A percentile compares a stretch with the other conserved stretches of the same genome.
phyloP scores from a whole-genome alignment of 2,888 invertebrate species.

The Plagodis dolabraria region DNA sequence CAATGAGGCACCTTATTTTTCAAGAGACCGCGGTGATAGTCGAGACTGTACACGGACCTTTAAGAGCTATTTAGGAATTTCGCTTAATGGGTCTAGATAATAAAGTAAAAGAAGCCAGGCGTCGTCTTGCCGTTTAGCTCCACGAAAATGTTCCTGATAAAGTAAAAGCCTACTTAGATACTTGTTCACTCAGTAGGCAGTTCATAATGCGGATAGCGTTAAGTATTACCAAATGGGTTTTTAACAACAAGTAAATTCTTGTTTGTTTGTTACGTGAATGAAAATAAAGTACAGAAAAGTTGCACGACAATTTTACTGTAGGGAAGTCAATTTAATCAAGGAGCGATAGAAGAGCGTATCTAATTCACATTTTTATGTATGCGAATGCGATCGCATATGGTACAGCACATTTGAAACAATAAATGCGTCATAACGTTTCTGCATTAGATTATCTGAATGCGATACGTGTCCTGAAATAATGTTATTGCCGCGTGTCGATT shows the following conservation, averaged over 20 bases:
- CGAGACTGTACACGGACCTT: constrained; percentile 31
- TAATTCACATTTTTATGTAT: constrained; percentile 37
- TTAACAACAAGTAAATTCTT: constrained; percentile 23
- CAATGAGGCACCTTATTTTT: constrained; percentile 70
- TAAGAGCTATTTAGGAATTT: constrained; percentile 37
- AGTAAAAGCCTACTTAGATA: constrained; percentile 35
- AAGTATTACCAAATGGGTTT: constrained; percentile 33
- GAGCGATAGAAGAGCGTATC: constrained; percentile 13
- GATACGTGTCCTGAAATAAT: constrained; percentile 82
- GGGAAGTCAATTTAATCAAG: neutral
- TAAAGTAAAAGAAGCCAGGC: constrained; percentile 36
- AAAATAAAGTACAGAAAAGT: neutral
- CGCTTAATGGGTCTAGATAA: constrained; percentile 38
- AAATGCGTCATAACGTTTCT: constrained; percentile 77
- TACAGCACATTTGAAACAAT: constrained; percentile 68
- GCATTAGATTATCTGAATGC: constrained; percentile 76
- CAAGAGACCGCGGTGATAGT: constrained; percentile 44
- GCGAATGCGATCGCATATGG: constrained; percentile 57
- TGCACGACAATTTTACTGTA: too few relatives aligned
- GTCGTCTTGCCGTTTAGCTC: constrained; percentile 39
- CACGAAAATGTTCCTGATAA: constrained; percentile 38
- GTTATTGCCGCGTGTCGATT: constrained; percentile 60
- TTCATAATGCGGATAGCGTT: constrained; percentile 26
- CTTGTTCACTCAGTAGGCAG: constrained; percentile 28
- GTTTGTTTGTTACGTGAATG: constrained; percentile 11